These are phyloP conservation scores for Augochlora pura DNA, from an alignment of 1,140 invertebrate species.

Conservation along the genomic window DNA sequence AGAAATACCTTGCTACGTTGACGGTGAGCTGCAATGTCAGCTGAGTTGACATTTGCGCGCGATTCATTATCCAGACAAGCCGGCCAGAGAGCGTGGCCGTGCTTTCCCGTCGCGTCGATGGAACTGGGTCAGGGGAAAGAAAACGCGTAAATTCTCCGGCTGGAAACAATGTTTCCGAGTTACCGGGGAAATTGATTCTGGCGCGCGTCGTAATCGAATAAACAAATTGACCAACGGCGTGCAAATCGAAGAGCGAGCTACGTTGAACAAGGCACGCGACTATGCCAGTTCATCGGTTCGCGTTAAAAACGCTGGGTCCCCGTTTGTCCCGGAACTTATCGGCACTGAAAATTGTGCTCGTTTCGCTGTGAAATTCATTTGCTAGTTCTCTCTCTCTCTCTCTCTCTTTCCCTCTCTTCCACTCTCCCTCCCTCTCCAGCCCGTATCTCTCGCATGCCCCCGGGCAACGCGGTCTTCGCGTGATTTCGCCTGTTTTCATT, in stretches of 20 bases:
- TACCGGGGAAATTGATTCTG: background rate
- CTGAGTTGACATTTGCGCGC: conserved; percentile 23
- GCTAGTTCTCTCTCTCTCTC: too few relatives aligned
- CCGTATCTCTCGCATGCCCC: too few relatives aligned
- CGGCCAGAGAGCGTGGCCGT: conserved; percentile 1
- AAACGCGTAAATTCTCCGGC: conserved; percentile 5
- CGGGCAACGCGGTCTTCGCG: background rate
- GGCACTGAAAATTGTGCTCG: conserved; percentile 1
- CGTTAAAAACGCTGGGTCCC: too few relatives aligned
- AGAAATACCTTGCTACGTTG: conserved; percentile 28
- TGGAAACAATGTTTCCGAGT: background rate
- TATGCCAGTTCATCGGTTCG: too few relatives aligned
- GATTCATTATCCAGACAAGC: conserved; percentile 21
- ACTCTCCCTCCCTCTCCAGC: too few relatives aligned
- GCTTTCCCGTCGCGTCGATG: background rate
- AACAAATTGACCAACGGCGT: background rate
- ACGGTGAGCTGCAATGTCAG: background rate
- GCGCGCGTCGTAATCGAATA: background rate
- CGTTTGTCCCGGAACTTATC: background rate
- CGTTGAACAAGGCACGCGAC: too few relatives aligned
- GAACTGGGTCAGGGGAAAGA: conserved; percentile 29
- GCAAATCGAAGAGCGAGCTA: too few relatives aligned
- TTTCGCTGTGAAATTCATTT: background rate
- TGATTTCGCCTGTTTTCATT: background rate
- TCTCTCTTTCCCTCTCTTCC: too few relatives aligned